These are phyloP conservation scores for Pangasius larnaudii DNA, from an alignment of 2,797 vertebrate species.

Conservation along the genomic window DNA sequence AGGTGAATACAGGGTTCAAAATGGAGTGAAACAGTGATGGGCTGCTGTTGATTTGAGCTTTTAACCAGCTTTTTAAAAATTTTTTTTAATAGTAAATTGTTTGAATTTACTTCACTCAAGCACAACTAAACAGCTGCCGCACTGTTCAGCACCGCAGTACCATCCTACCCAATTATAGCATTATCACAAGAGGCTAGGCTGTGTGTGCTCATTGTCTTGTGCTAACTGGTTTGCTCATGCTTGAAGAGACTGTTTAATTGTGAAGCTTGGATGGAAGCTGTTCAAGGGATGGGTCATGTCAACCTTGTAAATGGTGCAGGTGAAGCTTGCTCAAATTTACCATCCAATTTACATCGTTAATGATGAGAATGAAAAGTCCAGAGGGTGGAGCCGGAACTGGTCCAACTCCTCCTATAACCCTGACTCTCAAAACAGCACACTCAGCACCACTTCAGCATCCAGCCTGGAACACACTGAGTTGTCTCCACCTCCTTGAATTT, in stretches of 20 bases:
- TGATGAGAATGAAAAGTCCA: not conserved
- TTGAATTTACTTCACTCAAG: not conserved
- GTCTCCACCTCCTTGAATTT: not conserved
- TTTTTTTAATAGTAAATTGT: not conserved
- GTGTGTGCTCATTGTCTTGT: not conserved
- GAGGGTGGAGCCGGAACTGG: not conserved
- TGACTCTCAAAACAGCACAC: not conserved
- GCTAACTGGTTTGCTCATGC: not conserved
- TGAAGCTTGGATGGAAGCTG: not conserved
- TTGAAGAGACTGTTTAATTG: not conserved
- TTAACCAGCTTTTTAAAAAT: not conserved
- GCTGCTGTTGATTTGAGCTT: not conserved
- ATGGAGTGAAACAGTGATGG: not conserved
- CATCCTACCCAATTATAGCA: not conserved
- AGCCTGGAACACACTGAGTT: not conserved
- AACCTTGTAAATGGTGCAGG: not conserved
- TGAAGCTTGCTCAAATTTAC: not conserved
- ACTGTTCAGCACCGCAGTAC: not conserved
- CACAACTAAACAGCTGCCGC: not conserved
- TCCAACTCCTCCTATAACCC: not conserved
- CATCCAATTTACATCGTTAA: not conserved
- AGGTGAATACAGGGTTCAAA: slow-evolving; percentile 75
- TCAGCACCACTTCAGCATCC: too few species aligned
- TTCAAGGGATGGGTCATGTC: not conserved
- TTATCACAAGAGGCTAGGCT: not conserved